Conservation (phyloP, 2,888 invertebrate species). For the Molanna angustata region DNA sequence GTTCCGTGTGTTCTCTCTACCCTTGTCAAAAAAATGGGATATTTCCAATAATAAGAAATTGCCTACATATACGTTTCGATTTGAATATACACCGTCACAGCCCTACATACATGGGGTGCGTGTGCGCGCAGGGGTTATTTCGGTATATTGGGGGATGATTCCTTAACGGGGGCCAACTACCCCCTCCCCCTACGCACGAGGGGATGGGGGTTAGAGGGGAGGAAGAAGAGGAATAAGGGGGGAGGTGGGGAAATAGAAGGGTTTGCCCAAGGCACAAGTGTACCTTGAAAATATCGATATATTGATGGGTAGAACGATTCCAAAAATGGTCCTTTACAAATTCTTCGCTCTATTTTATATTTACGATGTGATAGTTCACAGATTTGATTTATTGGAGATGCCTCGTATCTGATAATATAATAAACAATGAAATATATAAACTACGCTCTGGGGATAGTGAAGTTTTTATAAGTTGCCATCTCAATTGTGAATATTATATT, state of each 20-base stretch:
- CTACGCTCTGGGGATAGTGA: no score
- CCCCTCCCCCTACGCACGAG: constrained; percentile 11
- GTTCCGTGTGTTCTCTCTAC: neutral
- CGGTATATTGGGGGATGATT: constrained; percentile 30
- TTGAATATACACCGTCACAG: constrained; percentile 3
- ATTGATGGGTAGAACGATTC: neutral
- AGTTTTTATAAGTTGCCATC: no score
- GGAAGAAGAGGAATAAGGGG: no score
- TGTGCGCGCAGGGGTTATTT: constrained; percentile 19
- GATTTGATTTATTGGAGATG: no score
- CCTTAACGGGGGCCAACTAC: constrained; percentile 25
- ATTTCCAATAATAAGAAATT: constrained; percentile 32
- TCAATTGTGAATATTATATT: no score
- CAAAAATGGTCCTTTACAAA: no score
- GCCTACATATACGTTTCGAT: constrained; percentile 22
- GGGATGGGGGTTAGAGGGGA: constrained; percentile 17
- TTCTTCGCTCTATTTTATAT: no score
- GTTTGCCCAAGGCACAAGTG: constrained; percentile 12
- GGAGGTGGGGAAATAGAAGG: constrained; percentile 21
- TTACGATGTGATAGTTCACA: no score
- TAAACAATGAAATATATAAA: no score
- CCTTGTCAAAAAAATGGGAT: constrained; percentile 23
- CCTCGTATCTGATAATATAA: no score
- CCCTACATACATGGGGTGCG: constrained; percentile 11
- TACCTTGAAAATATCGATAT: constrained; percentile 4